Conservation (phyloP, 2,888 invertebrate genomes). For the Xylocampa areola region DNA sequence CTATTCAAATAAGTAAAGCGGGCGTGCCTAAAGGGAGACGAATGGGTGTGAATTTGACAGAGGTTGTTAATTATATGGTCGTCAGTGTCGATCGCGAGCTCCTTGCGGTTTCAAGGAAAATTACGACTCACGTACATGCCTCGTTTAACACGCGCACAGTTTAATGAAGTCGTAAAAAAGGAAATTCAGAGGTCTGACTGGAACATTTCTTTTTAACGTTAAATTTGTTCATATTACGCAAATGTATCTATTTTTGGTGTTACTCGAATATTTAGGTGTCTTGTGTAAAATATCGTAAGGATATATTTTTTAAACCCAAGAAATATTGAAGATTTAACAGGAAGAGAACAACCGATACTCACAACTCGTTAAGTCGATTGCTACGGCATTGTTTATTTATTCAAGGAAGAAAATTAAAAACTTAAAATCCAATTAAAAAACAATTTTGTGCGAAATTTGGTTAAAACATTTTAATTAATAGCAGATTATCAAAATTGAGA, state of each 20-base stretch:
- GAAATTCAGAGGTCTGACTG: constrained; percentile 65
- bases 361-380: constrained; percentile 19
- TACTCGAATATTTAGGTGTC: too few relatives aligned
- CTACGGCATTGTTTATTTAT: too few relatives aligned
- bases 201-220: constrained; percentile 58
- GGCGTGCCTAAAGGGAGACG: constrained; percentile 63
- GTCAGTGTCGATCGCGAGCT: constrained; percentile 70
- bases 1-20: constrained; percentile 66
- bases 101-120: constrained; percentile 73
- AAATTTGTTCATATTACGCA: constrained; percentile 35
- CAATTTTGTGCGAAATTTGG: constrained; percentile 9
- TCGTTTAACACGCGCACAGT: constrained; percentile 75
- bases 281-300: too few relatives aligned
- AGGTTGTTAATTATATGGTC: constrained; percentile 83
- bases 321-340: too few relatives aligned
- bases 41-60: constrained; percentile 85
- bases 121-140: constrained; percentile 72
- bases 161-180: constrained; percentile 75
- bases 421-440: not conserved
- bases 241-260: constrained; percentile 38
- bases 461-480: too few relatives aligned
- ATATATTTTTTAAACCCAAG: too few relatives aligned
- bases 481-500: not conserved
- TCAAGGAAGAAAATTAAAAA: too few relatives aligned
- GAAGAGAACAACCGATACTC: too few relatives aligned